Percentiles rank a stretch among this genome's conserved stretches.
Evolutionary conservation across 2,113 vertebrate species (phyloP).

Genomic region (Perca flavescens): DNA sequence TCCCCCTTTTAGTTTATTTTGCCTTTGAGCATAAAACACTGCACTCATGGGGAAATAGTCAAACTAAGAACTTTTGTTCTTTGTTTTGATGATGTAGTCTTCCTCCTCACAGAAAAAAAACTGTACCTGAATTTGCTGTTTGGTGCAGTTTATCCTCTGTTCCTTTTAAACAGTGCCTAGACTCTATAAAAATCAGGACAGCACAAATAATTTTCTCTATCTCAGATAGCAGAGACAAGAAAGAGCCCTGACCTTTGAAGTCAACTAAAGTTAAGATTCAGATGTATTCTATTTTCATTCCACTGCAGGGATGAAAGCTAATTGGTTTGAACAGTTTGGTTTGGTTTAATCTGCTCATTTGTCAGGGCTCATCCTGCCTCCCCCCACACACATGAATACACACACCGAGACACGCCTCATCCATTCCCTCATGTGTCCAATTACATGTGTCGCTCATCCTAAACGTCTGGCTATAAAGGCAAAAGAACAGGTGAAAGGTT

Average conservation of each 20-base stretch:
- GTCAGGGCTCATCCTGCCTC: background rate
- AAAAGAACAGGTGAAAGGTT: slow-evolving; percentile 11
- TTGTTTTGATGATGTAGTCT: slow-evolving; percentile 13
- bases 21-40: background rate
- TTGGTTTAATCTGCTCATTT: slow-evolving; percentile 6
- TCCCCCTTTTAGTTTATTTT: background rate
- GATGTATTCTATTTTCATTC: slow-evolving; percentile 44
- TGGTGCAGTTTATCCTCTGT: slow-evolving; percentile 6
- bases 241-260: slow-evolving; percentile 35
- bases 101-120: background rate
- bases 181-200: slow-evolving; percentile 9
- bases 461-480: background rate
- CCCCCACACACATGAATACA: background rate
- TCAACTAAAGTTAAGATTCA: slow-evolving; percentile 4
- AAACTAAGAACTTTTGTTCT: background rate
- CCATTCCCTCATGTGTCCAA: background rate
- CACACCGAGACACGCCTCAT: background rate
- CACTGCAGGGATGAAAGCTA: slow-evolving; percentile 2
- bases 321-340: slow-evolving; percentile 40
- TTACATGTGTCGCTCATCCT: background rate
- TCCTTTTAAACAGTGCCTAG: background rate
- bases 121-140: background rate
- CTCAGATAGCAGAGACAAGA: slow-evolving; percentile 19
- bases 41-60: background rate
- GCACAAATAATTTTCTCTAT: slow-evolving; percentile 7